Conservation (phyloP, 1,140 invertebrate genomes). For the Drosophila paulistorum region DNA sequence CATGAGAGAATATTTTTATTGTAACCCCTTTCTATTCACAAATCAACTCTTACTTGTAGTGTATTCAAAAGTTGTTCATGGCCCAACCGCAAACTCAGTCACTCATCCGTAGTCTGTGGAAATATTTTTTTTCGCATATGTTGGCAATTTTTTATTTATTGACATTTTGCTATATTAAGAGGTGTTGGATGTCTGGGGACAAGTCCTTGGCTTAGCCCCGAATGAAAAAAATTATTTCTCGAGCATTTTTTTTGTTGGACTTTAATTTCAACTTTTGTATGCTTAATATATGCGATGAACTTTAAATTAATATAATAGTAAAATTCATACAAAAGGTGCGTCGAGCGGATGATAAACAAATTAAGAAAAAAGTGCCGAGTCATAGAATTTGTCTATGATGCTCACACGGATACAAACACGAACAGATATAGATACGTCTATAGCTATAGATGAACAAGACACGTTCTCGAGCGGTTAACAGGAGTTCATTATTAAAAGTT, state of each 20-base stretch:
- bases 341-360: slow-evolving; percentile 49
- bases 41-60: neutral
- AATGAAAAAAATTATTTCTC: slow-evolving; percentile 6
- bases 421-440: slow-evolving; percentile 11
- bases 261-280: too few relatives aligned
- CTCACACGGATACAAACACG: neutral
- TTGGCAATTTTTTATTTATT: slow-evolving; percentile 75
- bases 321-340: slow-evolving; percentile 48
- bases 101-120: slow-evolving; percentile 25
- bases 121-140: slow-evolving; percentile 65
- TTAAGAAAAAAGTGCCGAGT: slow-evolving; percentile 72
- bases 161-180: slow-evolving; percentile 62
- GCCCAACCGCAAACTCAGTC: neutral
- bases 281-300: neutral
- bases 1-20: too few relatives aligned
- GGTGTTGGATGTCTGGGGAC: slow-evolving; percentile 54
- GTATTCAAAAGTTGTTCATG: slow-evolving; percentile 18
- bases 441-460: slow-evolving; percentile 49
- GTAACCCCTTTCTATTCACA: too few relatives aligned
- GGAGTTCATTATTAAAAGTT: slow-evolving; percentile 82
- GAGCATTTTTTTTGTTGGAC: slow-evolving; percentile 27
- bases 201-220: neutral
- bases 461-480: slow-evolving; percentile 68
- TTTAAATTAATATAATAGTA: slow-evolving; percentile 7
- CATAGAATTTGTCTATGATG: slow-evolving; percentile 26